Evolutionary conservation across 2,797 vertebrate species (phyloP).

Genomic region (Esox masquinongy): DNA sequence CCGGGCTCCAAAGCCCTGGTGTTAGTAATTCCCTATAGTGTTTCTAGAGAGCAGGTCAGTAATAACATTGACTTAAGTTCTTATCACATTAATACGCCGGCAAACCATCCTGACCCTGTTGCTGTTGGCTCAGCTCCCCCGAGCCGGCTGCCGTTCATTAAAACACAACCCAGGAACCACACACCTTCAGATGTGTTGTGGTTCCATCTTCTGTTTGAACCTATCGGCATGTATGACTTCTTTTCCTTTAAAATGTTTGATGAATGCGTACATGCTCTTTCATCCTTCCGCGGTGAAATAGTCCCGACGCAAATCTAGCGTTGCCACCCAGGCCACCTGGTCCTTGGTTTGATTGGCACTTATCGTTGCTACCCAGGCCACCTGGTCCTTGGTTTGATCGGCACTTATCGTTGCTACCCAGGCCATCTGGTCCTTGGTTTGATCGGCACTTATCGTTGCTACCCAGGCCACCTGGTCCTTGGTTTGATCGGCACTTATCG

Average conservation of each 20-base stretch:
- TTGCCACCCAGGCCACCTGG: too few relatives aligned
- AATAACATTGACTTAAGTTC: constrained; percentile 23
- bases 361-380: too few relatives aligned
- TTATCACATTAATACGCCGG: constrained; percentile 44
- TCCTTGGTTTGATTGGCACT: too few relatives aligned
- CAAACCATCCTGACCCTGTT: constrained; percentile 34
- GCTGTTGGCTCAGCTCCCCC: constrained; percentile 33
- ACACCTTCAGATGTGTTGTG: neutral
- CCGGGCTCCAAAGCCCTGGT: constrained; percentile 1
- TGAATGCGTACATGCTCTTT: too few relatives aligned
- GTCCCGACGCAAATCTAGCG: too few relatives aligned
- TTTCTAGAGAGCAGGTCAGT: constrained; percentile 19
- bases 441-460: too few relatives aligned
- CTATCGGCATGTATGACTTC: neutral
- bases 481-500: too few relatives aligned
- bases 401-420: too few relatives aligned
- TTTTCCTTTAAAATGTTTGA: neutral
- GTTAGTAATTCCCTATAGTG: constrained; percentile 3
- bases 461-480: too few relatives aligned
- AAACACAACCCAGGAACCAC: neutral
- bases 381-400: too few relatives aligned
- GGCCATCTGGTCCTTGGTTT: too few relatives aligned
- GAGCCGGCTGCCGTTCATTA: neutral
- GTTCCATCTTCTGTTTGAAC: neutral
- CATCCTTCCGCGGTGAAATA: too few relatives aligned